phyloP scores from a whole-genome alignment of 2,113 vertebrate species.

The Leptobrachium leishanense region DNA sequence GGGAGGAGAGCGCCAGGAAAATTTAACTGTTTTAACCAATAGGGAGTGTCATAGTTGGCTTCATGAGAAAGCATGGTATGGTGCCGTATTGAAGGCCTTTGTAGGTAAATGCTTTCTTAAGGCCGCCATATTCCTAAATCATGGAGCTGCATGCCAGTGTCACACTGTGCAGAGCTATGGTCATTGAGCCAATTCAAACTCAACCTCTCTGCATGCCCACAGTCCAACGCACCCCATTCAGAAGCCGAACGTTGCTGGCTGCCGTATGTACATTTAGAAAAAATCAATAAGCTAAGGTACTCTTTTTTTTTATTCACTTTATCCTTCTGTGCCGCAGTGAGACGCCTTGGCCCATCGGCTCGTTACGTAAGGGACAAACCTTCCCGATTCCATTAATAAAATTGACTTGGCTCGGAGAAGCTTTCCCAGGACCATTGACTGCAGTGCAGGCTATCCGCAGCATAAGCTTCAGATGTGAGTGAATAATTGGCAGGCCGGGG shows the following conservation, averaged over 20 bases:
- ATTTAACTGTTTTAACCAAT: too few species aligned
- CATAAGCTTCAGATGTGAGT: slow-evolving; percentile 13
- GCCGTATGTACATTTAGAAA: slow-evolving; percentile 33
- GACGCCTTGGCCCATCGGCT: slow-evolving; percentile 59
- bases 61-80: too few species aligned
- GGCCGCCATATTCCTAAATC: too few species aligned
- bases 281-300: slow-evolving; percentile 58
- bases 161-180: too few species aligned
- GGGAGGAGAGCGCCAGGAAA: too few species aligned
- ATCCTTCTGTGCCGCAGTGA: slow-evolving; percentile 49
- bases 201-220: too few species aligned
- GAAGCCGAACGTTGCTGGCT: slow-evolving; percentile 47
- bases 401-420: slow-evolving; percentile 57
- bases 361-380: slow-evolving; percentile 35
- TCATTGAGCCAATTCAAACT: too few species aligned
- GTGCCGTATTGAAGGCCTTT: too few species aligned
- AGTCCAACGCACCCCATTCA: slow-evolving; percentile 25
- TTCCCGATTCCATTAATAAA: slow-evolving; percentile 63
- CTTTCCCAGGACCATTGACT: slow-evolving; percentile 22
- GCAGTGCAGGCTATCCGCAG: slow-evolving; percentile 44
- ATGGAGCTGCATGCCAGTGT: too few species aligned
- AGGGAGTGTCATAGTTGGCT: too few species aligned
- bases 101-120: too few species aligned
- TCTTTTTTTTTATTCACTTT: slow-evolving; percentile 51
- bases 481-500: slow-evolving; percentile 3